These are phyloP conservation scores for Eristalis tenax DNA, from an alignment of 2,888 invertebrate species.

Conservation along the genomic window DNA sequence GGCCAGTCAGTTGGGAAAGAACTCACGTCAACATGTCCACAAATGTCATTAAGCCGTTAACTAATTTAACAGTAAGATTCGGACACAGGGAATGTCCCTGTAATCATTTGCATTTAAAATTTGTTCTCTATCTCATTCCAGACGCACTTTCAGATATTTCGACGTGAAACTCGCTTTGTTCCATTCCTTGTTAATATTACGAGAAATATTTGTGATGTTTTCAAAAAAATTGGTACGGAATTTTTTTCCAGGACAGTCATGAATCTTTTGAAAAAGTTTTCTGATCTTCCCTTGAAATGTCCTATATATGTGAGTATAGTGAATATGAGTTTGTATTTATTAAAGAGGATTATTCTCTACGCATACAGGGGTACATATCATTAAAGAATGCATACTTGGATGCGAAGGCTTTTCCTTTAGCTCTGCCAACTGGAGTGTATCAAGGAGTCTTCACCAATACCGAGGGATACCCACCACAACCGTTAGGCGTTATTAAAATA, in stretches of 20 bases:
- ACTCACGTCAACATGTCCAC: not conserved
- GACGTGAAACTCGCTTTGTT: conserved; percentile 3
- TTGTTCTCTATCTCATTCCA: not conserved
- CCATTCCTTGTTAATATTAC: conserved; percentile 6
- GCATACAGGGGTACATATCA: not conserved
- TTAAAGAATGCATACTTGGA: not conserved
- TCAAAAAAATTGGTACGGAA: not conserved
- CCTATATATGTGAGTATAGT: not conserved
- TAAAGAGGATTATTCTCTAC: too few species aligned
- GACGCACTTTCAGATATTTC: conserved; percentile 2
- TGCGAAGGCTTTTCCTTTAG: not conserved
- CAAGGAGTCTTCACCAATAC: not conserved
- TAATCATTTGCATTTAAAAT: not conserved
- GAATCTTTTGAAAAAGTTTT: not conserved
- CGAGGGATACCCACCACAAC: not conserved
- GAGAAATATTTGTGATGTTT: not conserved
- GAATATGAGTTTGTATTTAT: too few species aligned
- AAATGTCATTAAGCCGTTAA: not conserved
- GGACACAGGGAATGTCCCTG: too few species aligned
- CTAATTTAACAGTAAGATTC: conserved; percentile 2
- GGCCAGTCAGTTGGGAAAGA: conserved; percentile 2
- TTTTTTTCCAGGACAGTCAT: not conserved
- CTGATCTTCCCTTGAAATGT: not conserved
- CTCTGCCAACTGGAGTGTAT: not conserved
- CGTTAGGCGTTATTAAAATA: not conserved